A percentile compares a stretch with the other conserved stretches of the same genome.
phyloP scores from a whole-genome alignment of 2,113 vertebrate species.

The Mellivora capensis region DNA sequence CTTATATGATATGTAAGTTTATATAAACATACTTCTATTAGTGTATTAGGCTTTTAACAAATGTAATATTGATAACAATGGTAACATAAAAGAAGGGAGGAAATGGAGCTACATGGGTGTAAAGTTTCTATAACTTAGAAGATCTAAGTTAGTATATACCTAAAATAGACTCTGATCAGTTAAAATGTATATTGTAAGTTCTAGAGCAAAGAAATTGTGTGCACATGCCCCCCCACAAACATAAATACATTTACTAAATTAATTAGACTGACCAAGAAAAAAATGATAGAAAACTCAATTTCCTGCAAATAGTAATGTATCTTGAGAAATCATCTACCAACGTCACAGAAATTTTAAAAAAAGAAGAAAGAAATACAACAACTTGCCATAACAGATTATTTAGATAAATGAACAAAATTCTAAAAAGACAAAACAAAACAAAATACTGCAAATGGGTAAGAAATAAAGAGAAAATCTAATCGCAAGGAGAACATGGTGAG shows the following conservation, averaged over 20 bases:
- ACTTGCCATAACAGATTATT: background rate
- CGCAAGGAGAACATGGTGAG: no score
- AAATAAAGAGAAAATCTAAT: background rate
- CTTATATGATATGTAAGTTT: background rate
- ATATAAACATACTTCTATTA: background rate
- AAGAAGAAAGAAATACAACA: background rate
- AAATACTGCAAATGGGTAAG: background rate
- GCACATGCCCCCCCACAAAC: background rate
- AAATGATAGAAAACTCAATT: background rate
- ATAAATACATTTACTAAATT: background rate
- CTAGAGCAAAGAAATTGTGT: background rate
- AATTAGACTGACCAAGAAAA: background rate
- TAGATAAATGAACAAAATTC: background rate
- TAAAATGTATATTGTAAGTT: background rate
- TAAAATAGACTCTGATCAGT: background rate
- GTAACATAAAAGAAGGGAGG: background rate
- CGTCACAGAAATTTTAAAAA: background rate
- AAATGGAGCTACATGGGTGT: background rate
- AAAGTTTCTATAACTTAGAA: background rate
- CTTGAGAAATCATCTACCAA: background rate
- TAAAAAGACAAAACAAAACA: background rate
- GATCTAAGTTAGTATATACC: background rate
- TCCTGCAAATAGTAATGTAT: background rate
- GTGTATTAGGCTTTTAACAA: background rate
- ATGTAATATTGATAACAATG: background rate